A percentile compares a stretch with the other conserved stretches of the same genome.
phyloP scores from a whole-genome alignment of 2,888 invertebrate species.

The Heliconius erato region DNA sequence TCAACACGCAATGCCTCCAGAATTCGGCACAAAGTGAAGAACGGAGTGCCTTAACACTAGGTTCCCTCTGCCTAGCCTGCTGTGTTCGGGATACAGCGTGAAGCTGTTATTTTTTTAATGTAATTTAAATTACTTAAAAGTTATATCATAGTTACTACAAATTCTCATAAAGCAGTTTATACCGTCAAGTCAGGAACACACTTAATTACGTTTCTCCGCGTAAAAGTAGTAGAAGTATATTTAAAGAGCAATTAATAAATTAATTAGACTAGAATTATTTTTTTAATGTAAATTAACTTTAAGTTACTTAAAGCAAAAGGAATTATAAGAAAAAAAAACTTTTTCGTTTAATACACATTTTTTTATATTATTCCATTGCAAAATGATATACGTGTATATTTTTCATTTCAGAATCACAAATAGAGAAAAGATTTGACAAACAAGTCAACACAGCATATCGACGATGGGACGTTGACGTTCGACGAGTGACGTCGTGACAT shows the following conservation, averaged over 20 bases:
- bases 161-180: background rate
- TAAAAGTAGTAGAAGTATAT: background rate
- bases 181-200: background rate
- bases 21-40: no score
- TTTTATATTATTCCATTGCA: background rate
- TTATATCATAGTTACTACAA: constrained; percentile 8
- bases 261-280: background rate
- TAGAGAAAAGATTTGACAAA: background rate
- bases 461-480: background rate
- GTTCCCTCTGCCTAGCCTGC: no score
- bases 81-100: no score
- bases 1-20: no score
- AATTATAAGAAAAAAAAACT: background rate
- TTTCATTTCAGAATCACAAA: background rate
- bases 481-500: background rate
- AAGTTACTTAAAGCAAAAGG: background rate
- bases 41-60: no score
- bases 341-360: background rate
- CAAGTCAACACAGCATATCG: background rate
- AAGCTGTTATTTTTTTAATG: background rate
- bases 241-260: background rate
- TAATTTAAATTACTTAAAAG: background rate
- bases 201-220: background rate
- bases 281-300: background rate
- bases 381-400: background rate